phyloP scores from a whole-genome alignment of 1,140 invertebrate genomes.

The Choristoneura fumiferana region DNA sequence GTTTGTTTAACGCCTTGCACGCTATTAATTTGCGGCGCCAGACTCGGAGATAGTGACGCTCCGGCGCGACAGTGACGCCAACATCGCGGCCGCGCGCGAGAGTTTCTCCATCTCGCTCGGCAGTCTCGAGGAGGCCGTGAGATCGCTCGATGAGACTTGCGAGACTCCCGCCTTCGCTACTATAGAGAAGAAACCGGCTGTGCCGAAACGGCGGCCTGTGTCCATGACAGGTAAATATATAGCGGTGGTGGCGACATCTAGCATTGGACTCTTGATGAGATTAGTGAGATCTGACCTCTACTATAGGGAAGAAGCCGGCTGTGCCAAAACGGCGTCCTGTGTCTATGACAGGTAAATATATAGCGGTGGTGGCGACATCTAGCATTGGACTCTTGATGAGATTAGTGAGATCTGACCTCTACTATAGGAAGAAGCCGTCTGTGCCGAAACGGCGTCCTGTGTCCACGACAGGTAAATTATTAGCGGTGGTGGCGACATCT shows the following conservation, averaged over 20 bases:
- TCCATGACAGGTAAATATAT: conserved; percentile 70
- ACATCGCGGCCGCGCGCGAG: conserved; percentile 64
- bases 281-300: conserved; percentile 58
- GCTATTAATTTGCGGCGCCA: conserved; percentile 43
- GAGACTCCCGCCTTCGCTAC: conserved; percentile 65
- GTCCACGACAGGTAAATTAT: conserved; percentile 63
- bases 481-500: too few relatives aligned
- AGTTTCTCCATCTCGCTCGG: conserved; percentile 68
- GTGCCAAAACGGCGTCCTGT: conserved; percentile 79
- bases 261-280: conserved; percentile 65
- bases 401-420: conserved; percentile 55
- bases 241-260: conserved; percentile 67
- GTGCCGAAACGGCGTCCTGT: conserved; percentile 79
- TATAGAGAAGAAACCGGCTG: conserved; percentile 70
- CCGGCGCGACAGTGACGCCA: conserved; percentile 46
- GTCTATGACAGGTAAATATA: conserved; percentile 67
- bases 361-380: conserved; percentile 69
- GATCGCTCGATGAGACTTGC: conserved; percentile 60
- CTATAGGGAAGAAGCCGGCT: conserved; percentile 71
- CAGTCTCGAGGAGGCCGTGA: conserved; percentile 70
- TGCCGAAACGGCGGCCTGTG: conserved; percentile 78
- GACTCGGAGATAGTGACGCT: conserved; percentile 67
- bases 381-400: conserved; percentile 64
- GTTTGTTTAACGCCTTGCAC: conserved; percentile 56
- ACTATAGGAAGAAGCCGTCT: conserved; percentile 72